Evolutionary conservation across 2,797 vertebrate species (phyloP).

Genomic region (Argyrosomus regius): DNA sequence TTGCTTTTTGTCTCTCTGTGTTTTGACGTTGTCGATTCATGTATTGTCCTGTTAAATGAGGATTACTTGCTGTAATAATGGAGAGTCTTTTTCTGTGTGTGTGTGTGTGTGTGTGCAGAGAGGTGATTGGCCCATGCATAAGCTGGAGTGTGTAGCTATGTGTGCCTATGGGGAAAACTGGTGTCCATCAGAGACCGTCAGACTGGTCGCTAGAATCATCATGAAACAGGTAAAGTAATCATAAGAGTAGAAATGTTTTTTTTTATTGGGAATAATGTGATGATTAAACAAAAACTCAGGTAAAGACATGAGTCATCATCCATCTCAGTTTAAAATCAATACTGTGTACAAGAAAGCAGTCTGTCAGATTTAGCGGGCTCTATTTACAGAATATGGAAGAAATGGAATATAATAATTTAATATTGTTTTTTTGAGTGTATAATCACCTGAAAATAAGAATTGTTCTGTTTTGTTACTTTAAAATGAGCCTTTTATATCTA

Average conservation of each 20-base stretch:
- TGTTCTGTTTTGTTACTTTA: too few relatives aligned
- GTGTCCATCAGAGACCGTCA: conserved; percentile 96
- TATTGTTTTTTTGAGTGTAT: too few relatives aligned
- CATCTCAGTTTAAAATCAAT: background rate
- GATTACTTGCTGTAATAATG: background rate
- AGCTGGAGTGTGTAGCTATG: conserved; percentile 95
- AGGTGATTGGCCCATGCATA: conserved; percentile 97
- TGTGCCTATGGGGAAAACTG: conserved; percentile 94
- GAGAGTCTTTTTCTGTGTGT: conserved; percentile 1
- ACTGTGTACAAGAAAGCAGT: background rate
- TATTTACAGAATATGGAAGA: too few relatives aligned
- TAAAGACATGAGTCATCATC: background rate
- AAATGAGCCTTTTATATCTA: too few relatives aligned
- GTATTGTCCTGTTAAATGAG: background rate
- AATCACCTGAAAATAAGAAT: too few relatives aligned
- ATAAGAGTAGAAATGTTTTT: background rate
- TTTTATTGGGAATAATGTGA: background rate
- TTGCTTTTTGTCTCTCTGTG: background rate
- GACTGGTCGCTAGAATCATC: conserved; percentile 94
- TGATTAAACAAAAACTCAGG: background rate
- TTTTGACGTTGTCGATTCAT: background rate
- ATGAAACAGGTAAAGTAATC: conserved; percentile 91
- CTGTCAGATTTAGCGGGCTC: too few relatives aligned
- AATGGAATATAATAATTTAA: too few relatives aligned
- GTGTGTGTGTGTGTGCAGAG: conserved; percentile 80